Conservation (phyloP, 1,140 invertebrate genomes). For the Grapholita molesta region DNA sequence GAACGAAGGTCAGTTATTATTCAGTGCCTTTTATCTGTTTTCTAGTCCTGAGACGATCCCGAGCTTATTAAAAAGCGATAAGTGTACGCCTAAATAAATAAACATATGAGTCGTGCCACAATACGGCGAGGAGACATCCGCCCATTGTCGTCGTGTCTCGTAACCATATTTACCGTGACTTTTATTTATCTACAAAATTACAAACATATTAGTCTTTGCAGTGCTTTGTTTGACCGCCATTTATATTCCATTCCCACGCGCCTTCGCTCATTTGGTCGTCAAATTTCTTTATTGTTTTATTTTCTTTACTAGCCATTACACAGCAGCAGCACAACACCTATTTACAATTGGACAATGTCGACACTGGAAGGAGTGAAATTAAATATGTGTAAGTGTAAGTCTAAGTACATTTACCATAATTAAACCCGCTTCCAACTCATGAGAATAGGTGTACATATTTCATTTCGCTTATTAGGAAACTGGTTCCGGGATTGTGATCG, state of each 20-base stretch:
- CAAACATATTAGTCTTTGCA: neutral
- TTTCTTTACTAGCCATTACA: neutral
- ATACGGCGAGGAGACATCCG: conserved; percentile 31
- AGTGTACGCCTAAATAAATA: conserved; percentile 16
- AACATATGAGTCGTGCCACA: conserved; percentile 15
- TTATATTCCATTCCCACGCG: neutral
- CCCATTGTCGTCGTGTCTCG: conserved; percentile 28
- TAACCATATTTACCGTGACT: neutral
- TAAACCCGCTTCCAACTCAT: no score
- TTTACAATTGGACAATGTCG: no score
- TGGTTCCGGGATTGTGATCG: neutral
- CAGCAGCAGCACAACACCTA: no score
- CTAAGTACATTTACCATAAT: no score
- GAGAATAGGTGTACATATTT: no score
- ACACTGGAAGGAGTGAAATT: no score
- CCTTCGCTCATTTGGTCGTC: neutral
- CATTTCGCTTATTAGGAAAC: neutral
- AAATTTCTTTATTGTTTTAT: neutral
- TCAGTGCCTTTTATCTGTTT: neutral
- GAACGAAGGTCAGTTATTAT: neutral
- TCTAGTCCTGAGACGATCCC: neutral
- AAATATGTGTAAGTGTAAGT: no score
- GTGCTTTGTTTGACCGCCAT: neutral
- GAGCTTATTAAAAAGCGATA: conserved; percentile 16
- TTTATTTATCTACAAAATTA: conserved; percentile 10